phyloP scores from a whole-genome alignment of 2,113 vertebrate species.

The Fulica atra region DNA sequence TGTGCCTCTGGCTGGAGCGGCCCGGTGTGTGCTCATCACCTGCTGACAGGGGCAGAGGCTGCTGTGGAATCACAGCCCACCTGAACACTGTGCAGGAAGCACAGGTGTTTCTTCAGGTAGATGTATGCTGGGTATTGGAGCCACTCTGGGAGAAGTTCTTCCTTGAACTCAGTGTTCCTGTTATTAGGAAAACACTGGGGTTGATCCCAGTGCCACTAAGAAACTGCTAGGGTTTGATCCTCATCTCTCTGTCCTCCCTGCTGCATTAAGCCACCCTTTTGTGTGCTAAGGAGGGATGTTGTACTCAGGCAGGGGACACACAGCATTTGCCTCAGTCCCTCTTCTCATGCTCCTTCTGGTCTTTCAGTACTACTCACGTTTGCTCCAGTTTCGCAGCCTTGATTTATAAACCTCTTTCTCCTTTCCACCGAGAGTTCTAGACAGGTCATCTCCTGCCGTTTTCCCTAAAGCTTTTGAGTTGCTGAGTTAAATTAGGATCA shows the following conservation, averaged over 20 bases:
- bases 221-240: not conserved
- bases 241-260: not conserved
- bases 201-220: not conserved
- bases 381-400: conserved; percentile 58
- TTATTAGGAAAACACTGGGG: not conserved
- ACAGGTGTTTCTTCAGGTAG: not conserved
- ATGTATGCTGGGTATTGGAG: not conserved
- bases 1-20: not conserved
- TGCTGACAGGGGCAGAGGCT: not conserved
- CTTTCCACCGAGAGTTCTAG: conserved; percentile 42
- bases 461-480: conserved; percentile 54
- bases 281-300: not conserved
- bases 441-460: conserved; percentile 24
- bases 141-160: not conserved
- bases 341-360: not conserved
- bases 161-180: not conserved
- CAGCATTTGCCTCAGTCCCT: not conserved
- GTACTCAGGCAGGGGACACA: not conserved
- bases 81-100: not conserved
- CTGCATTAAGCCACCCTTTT: not conserved
- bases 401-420: conserved; percentile 63
- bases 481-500: conserved; percentile 60
- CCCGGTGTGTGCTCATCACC: rapidly evolving
- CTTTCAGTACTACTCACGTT: not conserved
- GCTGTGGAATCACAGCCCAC: not conserved